phyloP scores from a whole-genome alignment of 2,888 invertebrate genomes.

The Lepas anatifera region DNA sequence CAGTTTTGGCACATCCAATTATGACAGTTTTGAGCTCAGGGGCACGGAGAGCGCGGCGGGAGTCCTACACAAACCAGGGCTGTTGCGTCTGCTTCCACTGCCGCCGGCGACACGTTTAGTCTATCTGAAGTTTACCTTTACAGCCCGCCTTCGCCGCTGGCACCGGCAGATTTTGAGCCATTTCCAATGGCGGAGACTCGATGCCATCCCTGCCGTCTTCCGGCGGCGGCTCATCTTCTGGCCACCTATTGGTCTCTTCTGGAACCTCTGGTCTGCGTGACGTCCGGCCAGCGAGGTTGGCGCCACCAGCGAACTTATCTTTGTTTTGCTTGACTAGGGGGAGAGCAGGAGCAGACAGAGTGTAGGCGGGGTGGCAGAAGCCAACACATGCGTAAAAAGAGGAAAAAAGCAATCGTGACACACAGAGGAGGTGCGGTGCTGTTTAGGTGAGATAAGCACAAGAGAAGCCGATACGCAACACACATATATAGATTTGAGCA shows the following conservation, averaged over 20 bases:
- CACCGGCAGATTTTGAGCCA: background rate
- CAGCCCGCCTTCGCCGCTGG: background rate
- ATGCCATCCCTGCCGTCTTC: background rate
- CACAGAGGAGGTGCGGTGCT: too few species aligned
- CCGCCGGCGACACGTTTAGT: too few species aligned
- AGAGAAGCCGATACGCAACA: background rate
- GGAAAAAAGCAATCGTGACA: too few species aligned
- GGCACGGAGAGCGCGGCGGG: too few species aligned
- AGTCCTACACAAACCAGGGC: too few species aligned
- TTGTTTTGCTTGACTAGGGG: background rate
- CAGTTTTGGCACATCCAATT: too few species aligned
- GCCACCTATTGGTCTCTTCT: background rate
- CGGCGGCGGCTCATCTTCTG: slow-evolving; percentile 3
- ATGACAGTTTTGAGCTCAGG: too few species aligned
- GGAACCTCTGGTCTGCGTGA: background rate
- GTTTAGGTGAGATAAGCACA: too few species aligned
- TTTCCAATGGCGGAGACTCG: background rate
- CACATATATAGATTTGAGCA: too few species aligned
- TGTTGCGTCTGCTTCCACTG: too few species aligned
- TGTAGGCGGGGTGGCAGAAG: background rate
- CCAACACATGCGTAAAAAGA: background rate
- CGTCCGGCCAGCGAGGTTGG: background rate
- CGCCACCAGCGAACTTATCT: background rate
- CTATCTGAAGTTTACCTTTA: background rate
- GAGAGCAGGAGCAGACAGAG: background rate